These are phyloP conservation scores for Spialia ferax DNA, from an alignment of 2,888 invertebrate species.

Conservation along the genomic window DNA sequence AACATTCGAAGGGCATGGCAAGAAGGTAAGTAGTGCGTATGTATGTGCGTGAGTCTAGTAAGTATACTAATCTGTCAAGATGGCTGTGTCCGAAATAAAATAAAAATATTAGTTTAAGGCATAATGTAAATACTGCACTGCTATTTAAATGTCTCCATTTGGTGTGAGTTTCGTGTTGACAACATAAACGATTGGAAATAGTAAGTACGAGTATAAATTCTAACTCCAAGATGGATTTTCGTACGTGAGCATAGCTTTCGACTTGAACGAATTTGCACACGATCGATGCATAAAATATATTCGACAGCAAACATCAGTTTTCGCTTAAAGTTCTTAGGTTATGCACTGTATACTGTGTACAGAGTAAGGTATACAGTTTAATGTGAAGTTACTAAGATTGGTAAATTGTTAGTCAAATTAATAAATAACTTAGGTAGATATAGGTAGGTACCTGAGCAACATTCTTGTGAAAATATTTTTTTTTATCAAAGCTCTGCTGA, in stretches of 20 bases:
- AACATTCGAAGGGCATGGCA: too few relatives aligned
- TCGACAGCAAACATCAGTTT: slow-evolving; percentile 4
- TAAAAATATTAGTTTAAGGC: too few relatives aligned
- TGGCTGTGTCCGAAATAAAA: too few relatives aligned
- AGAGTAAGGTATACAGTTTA: background rate
- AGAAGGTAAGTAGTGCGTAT: too few relatives aligned
- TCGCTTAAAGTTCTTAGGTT: slow-evolving; percentile 5
- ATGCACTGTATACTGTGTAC: background rate
- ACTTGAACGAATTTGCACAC: slow-evolving; percentile 25
- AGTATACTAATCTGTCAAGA: too few relatives aligned
- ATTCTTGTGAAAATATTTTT: too few relatives aligned
- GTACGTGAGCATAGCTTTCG: slow-evolving; percentile 21
- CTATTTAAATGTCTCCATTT: background rate
- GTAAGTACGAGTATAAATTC: slow-evolving; percentile 8
- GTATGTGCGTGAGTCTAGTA: too few relatives aligned
- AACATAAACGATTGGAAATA: slow-evolving; percentile 19
- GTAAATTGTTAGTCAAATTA: background rate
- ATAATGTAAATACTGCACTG: too few relatives aligned
- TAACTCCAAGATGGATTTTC: slow-evolving; percentile 17
- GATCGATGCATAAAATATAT: slow-evolving; percentile 11
- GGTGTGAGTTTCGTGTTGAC: background rate
- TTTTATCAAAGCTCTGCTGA: too few relatives aligned
- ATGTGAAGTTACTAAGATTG: background rate
- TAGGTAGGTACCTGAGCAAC: too few relatives aligned
- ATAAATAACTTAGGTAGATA: too few relatives aligned